phyloP scores from a whole-genome alignment of 53 echinoderm and acorn worm genomes.

The Mesocentrotus franciscanus region DNA sequence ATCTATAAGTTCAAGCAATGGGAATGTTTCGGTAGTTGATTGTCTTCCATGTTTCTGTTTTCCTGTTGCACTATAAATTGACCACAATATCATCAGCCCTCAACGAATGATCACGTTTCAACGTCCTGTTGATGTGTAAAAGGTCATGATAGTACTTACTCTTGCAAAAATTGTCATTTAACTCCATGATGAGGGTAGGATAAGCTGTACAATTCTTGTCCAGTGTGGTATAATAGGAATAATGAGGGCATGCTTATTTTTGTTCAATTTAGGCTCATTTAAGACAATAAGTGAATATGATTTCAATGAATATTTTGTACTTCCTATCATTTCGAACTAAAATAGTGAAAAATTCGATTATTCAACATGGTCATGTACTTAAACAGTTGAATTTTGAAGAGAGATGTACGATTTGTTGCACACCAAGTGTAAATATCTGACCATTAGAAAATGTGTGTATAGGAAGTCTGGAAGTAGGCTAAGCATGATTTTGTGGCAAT shows the following conservation, averaged over 20 bases:
- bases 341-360: not conserved
- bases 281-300: not conserved
- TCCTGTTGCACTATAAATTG: not conserved
- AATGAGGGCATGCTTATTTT: constrained; percentile 2
- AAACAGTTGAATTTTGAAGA: not conserved
- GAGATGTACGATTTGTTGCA: not conserved
- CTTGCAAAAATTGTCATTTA: not conserved
- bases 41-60: not conserved
- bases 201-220: not conserved
- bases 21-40: not conserved
- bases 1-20: not conserved
- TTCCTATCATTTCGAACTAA: not conserved
- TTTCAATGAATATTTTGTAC: not conserved
- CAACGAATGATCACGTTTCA: not conserved
- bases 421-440: not conserved
- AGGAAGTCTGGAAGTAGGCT: not conserved
- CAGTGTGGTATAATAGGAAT: not conserved
- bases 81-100: not conserved
- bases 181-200: constrained; percentile 26
- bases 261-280: not conserved
- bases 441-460: not conserved
- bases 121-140: constrained; percentile 38
- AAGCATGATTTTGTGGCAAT: not conserved
- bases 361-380: not conserved
- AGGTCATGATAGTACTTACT: constrained; percentile 27